These are phyloP conservation scores for Oryzias celebensis DNA, from an alignment of 2,113 vertebrate genomes.

Conservation along the genomic window DNA sequence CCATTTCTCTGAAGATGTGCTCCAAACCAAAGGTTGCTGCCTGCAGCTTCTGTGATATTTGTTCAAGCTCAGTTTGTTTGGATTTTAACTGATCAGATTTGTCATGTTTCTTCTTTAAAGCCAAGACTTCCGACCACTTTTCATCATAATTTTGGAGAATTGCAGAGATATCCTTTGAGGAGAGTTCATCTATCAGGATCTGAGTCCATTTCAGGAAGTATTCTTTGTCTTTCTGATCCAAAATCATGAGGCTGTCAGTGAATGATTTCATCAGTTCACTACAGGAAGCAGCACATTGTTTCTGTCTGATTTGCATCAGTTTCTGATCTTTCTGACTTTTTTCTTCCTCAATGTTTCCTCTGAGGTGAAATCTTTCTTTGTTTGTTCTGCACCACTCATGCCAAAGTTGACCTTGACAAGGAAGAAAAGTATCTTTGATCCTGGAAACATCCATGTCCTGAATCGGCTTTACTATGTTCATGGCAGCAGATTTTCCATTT, in stretches of 20 bases:
- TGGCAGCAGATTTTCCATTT: constrained; percentile 50
- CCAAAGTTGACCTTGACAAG: constrained; percentile 70
- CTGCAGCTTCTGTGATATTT: constrained; percentile 52
- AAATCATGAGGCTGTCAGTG: constrained; percentile 28
- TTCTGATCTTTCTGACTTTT: constrained; percentile 63
- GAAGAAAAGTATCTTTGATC: constrained; percentile 54
- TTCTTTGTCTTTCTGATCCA: constrained; percentile 33
- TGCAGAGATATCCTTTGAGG: constrained; percentile 29
- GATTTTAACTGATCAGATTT: constrained; percentile 11
- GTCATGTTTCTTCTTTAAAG: constrained; percentile 44
- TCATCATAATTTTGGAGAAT: constrained; percentile 54
- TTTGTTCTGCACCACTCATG: constrained; percentile 68
- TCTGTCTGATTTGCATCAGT: constrained; percentile 46
- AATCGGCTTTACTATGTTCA: constrained; percentile 38
- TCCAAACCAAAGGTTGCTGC: constrained; percentile 71
- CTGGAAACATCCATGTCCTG: constrained; percentile 35
- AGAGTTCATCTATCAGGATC: constrained; percentile 54
- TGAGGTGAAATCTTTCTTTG: constrained; percentile 64
- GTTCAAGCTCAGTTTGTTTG: constrained; percentile 50
- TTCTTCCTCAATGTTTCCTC: constrained; percentile 59
- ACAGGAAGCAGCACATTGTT: constrained; percentile 44
- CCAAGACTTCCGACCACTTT: constrained; percentile 53
- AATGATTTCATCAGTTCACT: constrained; percentile 30
- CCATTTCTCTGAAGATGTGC: constrained; percentile 78
- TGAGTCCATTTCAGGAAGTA: constrained; percentile 76